These are phyloP conservation scores for Tiphia femorata DNA, from an alignment of 2,888 invertebrate genomes.

Conservation along the genomic window DNA sequence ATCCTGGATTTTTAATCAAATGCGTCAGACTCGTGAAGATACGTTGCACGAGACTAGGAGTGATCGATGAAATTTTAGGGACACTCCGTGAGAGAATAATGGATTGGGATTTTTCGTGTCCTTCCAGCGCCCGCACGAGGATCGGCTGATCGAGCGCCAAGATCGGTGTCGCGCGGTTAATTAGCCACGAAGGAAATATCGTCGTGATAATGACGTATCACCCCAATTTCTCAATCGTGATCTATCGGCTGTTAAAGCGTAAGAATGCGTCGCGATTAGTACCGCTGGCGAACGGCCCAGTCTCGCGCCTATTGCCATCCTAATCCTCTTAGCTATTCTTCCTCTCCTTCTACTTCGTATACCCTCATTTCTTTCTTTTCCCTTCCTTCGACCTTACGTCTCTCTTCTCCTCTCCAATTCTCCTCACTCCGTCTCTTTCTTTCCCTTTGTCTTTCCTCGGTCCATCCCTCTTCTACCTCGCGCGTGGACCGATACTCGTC, in stretches of 20 bases:
- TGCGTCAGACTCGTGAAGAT: too few relatives aligned
- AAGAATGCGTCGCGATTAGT: conserved; percentile 45
- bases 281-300: conserved; percentile 38
- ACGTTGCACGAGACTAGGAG: too few relatives aligned
- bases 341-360: conserved; percentile 13
- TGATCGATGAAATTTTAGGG: too few relatives aligned
- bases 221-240: conserved; percentile 31
- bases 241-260: conserved; percentile 35
- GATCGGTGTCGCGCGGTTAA: background rate
- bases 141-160: too few relatives aligned
- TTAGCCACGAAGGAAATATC: background rate
- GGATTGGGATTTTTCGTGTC: too few relatives aligned
- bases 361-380: conserved; percentile 10
- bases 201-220: conserved; percentile 17
- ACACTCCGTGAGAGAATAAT: too few relatives aligned
- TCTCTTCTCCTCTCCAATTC: background rate
- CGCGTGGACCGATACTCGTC: background rate
- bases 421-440: background rate
- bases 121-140: too few relatives aligned
- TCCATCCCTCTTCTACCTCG: background rate
- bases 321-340: conserved; percentile 29
- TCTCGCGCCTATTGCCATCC: conserved; percentile 29
- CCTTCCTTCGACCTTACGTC: conserved; percentile 14
- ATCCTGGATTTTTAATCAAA: too few relatives aligned
- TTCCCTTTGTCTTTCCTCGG: background rate